Base-by-base conservation (phyloP, 2,888 invertebrate species). In the Ptychoptera albimana region DNA sequence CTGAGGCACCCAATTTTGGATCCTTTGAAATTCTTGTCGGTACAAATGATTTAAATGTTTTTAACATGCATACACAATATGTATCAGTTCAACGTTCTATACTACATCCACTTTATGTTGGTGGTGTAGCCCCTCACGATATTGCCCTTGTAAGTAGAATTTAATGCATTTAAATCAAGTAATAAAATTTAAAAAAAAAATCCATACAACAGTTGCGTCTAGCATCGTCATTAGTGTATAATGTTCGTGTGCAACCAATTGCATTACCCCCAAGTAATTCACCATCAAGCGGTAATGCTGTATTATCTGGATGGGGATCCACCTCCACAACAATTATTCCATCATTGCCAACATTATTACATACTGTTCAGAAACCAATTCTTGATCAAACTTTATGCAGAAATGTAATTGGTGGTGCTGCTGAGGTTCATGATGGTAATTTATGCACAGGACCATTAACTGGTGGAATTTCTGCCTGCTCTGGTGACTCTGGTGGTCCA, bases 141-240 rank as follows among this genome's bases (percentile, higher is more conserved):
- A 42, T 42, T 23, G 36, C 36, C 6, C 16, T 42, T 13, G 42
- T 42, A 29, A 8, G 42, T 42, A 42, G 15, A 42, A 8, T n/a
- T n/a, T n/a, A n/a, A n/a, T n/a, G n/a, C n/a, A n/a, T n/a, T n/a
- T n/a, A n/a, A n/a, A n/a, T n/a, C n/a, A n/a, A n/a, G n/a, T n/a
- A n/a, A n/a, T n/a, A n/a, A n/a, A n/a, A n/a, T n/a, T n/a, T n/a
- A n/a, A n/a, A n/a, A n/a, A n/a, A n/a, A n/a, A n/a, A n/a, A n/a
- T n/a, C n/a, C n/a, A n/a, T 23, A 12, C 13, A 13, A 5, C 45
- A 70, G 23, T 43, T 70, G 15, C 53, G 63, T 57, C 51, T 62
- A 45, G 45, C 42, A 2, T 49, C 44, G 1, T 51, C 58, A 1
- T 50, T 64, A 8, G 38, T 49, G 11, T 57, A 55, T 48, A 53